Evolutionary conservation across 2,797 vertebrate species (phyloP).

Genomic region (Toxotes lorentzi): DNA sequence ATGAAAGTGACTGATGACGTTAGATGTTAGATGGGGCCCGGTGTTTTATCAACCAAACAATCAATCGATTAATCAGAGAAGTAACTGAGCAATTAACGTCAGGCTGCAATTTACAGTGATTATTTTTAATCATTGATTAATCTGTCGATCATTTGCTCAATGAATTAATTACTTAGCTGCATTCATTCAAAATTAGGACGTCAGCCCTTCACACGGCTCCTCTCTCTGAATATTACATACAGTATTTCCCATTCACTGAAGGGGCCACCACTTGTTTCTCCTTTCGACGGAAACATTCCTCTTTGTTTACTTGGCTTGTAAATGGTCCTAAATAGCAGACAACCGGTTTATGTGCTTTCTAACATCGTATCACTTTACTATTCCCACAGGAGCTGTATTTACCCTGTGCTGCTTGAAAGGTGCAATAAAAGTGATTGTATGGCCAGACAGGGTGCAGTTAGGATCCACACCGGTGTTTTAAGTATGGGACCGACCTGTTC

Average conservation of each 20-base stretch:
- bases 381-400: slow-evolving; percentile 16
- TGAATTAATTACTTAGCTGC: neutral
- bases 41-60: too few species aligned
- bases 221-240: neutral
- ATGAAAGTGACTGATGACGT: too few species aligned
- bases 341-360: slow-evolving; percentile 5
- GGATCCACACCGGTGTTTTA: neutral
- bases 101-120: too few species aligned
- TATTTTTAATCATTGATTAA: too few species aligned
- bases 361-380: neutral
- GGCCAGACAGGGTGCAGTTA: neutral
- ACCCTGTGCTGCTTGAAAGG: neutral
- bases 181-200: neutral
- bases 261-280: neutral
- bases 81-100: too few species aligned
- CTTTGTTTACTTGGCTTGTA: slow-evolving; percentile 6
- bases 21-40: too few species aligned
- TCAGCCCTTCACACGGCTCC: neutral
- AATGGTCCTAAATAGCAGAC: neutral
- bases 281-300: neutral
- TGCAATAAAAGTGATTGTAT: neutral
- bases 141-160: too few species aligned
- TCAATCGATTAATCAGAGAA: too few species aligned
- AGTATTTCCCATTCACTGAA: neutral
- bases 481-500: neutral